A percentile compares a stretch with the other conserved stretches of the same genome.
Evolutionary conservation across 2,888 invertebrate species (phyloP).

Genomic region (Luperina testacea): DNA sequence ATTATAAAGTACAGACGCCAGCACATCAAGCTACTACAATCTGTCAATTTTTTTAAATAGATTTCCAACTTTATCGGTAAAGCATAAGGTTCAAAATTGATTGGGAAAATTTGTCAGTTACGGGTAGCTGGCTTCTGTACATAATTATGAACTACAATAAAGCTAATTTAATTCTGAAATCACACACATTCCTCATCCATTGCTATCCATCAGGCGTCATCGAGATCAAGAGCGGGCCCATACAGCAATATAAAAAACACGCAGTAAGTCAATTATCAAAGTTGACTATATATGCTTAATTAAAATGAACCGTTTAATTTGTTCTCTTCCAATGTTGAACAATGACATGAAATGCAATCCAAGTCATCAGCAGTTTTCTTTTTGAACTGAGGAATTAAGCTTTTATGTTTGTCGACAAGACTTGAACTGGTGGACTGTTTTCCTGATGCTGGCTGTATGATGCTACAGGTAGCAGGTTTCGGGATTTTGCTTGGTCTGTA

Average conservation of each 20-base stretch:
- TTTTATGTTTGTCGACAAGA: constrained; percentile 43
- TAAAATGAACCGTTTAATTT: constrained; percentile 58
- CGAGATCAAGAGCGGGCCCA: no score
- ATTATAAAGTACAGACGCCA: constrained; percentile 60
- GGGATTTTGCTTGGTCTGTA: constrained; percentile 56
- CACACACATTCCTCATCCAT: no score
- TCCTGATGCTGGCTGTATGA: neutral
- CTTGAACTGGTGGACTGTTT: neutral
- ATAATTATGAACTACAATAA: constrained; percentile 64
- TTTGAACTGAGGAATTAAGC: constrained; percentile 71
- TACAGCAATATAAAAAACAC: no score
- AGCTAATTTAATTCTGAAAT: constrained; percentile 50
- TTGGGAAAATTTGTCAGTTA: no score
- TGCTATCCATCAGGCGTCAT: no score
- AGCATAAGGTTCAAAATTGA: no score
- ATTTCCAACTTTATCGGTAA: no score
- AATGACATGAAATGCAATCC: constrained; percentile 10
- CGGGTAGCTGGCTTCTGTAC: neutral
- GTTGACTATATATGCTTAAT: neutral
- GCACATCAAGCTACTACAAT: no score
- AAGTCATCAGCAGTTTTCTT: constrained; percentile 70
- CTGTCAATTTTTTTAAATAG: no score
- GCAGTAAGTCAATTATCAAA: neutral
- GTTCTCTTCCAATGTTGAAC: neutral
- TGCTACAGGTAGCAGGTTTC: constrained; percentile 42